Base-by-base conservation (phyloP, 2,113 vertebrate species). In the Ceratotherium simum region DNA sequence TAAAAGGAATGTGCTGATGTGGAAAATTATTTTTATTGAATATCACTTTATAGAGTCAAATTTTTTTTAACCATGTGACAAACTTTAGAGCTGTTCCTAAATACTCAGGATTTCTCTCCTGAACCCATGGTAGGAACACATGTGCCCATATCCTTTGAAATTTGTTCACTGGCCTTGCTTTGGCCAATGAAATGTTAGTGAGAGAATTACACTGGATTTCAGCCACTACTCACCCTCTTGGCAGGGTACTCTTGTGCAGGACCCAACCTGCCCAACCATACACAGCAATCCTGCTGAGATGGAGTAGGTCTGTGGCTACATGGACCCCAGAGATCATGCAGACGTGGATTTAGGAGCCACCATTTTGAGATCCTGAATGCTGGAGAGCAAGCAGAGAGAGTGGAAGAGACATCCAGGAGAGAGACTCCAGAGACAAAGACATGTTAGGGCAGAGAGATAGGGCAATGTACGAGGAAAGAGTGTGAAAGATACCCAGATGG, bases 391-490 rank as follows among this genome's bases (percentile, higher is more conserved):
- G 18, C 42, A 36, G 39, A 89, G 31, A 76, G 25, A 83, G 69
- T 4, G 46, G 60, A 73, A 54, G 62, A 78, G n/a, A 62, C 14
- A n/a, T 0, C 1, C 18, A 62, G 23, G 42, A 93, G 65, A 79
- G 65, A 81, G 20, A 29, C 13, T 60, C 21, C 2, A 42, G 20
- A 36, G 42, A 42, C 2, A 20, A 83, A 70, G 56, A 36, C 65
- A 11, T 7, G 10, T 46, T 33, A 1, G 11, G n/a, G 21, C 69
- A 64, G n/a, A 54, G n/a, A 12, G 46, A 42, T 14, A 20, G 29
- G 1, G 12, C 0, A 8, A 14, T 4, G 48, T 33, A 2, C 12
- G 9, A 21, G 4, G 27, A 84, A 29, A 23, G 65, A 48, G 36
- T n/a, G 33, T 75, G 78, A 73, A n/a, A 76, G 27, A 48, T 14